These are phyloP conservation scores for Mimachlamys varia DNA, from an alignment of 2,888 invertebrate species.

Conservation along the genomic window DNA sequence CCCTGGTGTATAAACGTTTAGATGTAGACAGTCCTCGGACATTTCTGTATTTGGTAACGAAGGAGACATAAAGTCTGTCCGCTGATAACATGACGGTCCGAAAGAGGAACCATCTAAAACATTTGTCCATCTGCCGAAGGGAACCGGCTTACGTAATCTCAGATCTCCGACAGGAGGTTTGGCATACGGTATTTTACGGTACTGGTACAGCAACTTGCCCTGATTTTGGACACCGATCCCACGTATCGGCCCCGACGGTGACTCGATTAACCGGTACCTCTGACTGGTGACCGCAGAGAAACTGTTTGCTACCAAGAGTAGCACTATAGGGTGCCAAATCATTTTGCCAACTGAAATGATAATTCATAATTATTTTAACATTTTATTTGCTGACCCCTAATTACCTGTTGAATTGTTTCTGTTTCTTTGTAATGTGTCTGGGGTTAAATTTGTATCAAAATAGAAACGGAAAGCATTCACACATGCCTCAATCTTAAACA, in stretches of 20 bases:
- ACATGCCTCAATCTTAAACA: too few species aligned
- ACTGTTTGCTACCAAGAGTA: not conserved
- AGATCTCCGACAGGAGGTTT: slow-evolving; percentile 42
- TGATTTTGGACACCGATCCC: not conserved
- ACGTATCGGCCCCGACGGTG: not conserved
- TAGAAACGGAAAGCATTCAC: too few species aligned
- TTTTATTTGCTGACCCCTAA: too few species aligned
- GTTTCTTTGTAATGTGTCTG: too few species aligned
- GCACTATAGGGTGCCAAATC: not conserved
- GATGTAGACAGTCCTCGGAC: slow-evolving; percentile 42
- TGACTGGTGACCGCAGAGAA: not conserved
- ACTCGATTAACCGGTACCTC: not conserved
- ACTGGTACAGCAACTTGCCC: not conserved
- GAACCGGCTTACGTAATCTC: slow-evolving; percentile 39
- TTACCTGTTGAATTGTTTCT: too few species aligned
- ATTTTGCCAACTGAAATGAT: not conserved
- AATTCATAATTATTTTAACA: not conserved
- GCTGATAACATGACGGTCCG: slow-evolving; percentile 41
- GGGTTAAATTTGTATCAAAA: too few species aligned
- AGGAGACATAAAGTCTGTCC: not conserved
- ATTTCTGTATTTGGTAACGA: not conserved
- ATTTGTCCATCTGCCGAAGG: slow-evolving; percentile 35
- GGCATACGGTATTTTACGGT: slow-evolving; percentile 40
- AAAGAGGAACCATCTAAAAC: slow-evolving; percentile 36
- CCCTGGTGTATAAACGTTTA: slow-evolving; percentile 39